Evolutionary conservation across 2,888 invertebrate genomes (phyloP), one percentile per base, ranked within the genome.

Genomic region (Oxystoma pomonae): DNA sequence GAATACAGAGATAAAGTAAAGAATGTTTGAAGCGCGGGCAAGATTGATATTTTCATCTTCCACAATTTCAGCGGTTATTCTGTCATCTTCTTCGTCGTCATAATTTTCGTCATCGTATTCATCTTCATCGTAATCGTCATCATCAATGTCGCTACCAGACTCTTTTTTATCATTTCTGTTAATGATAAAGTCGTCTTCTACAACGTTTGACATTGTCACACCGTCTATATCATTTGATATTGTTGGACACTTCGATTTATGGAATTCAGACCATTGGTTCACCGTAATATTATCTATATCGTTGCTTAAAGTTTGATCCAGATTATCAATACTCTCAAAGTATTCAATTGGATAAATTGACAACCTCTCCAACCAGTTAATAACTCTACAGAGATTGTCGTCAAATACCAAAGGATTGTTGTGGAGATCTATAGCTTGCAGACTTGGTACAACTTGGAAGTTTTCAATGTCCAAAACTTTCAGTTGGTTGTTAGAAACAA

Each of bases 331-430:
- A 12, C 64, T 66, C 50, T 68, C 65, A 17, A 66, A 64, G 20
- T 70, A 69, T 58, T 73, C 82, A 64, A 82, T 83, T 2, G 86
- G 85, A 1, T 83, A 82, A 0, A 89, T 84, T 67, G 84, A 83
- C 60, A 83, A 83, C 50, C 82, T 81, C 68, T 82, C 85, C 61
- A 90, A 79, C 85, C 86, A 88, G 58, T 83, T 82, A 75, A 91
- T 85, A 50, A 90, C 84, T 60, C 85, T 82, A 69, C 86, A 86
- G 73, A 91, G 87, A 57, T 88, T 87, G 21, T 84, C 82, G 68
- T 86, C 86, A 76, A 92, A 92, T 55, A 85, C 83, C 50, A 92
- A 79, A 1, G 87, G 87, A 78, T 90, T 90, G 69, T 85, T 82
- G 64, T 84, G 83, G 50, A 89, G 80, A 72, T 89, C 88, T 1